phyloP scores from a whole-genome alignment of 2,888 invertebrate species.

The Rhagophthalmus giganteus region DNA sequence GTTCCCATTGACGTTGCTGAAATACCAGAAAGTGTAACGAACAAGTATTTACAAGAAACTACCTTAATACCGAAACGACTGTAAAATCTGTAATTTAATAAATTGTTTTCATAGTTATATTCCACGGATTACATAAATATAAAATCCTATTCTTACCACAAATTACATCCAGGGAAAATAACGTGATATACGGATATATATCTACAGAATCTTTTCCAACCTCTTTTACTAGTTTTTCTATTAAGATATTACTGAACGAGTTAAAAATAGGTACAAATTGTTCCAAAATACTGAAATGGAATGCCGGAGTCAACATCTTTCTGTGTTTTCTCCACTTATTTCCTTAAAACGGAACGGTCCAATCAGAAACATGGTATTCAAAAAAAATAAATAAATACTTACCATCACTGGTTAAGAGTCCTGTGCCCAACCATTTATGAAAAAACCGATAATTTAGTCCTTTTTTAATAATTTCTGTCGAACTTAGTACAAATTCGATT shows the following conservation, averaged over 20 bases:
- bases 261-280: too few relatives aligned
- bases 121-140: neutral
- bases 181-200: slow-evolving; percentile 64
- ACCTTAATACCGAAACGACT: too few relatives aligned
- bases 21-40: too few relatives aligned
- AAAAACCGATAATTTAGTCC: neutral
- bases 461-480: neutral
- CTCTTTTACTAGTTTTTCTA: slow-evolving; percentile 57
- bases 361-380: neutral
- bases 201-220: slow-evolving; percentile 58
- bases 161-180: slow-evolving; percentile 65
- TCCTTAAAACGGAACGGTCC: neutral
- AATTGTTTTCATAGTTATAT: too few relatives aligned
- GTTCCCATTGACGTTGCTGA: slow-evolving; percentile 86
- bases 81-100: too few relatives aligned
- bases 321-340: too few relatives aligned
- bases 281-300: neutral
- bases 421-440: neutral
- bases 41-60: too few relatives aligned
- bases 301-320: too few relatives aligned
- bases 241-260: slow-evolving; percentile 62
- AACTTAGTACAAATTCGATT: neutral
- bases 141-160: slow-evolving; percentile 56
- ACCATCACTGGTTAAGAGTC: slow-evolving; percentile 1
- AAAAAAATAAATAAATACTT: neutral